Percentiles rank a stretch among this genome's conserved stretches.
These are phyloP conservation scores for Hecatera dysodea DNA, from an alignment of 2,888 invertebrate species.

Conservation along the genomic window DNA sequence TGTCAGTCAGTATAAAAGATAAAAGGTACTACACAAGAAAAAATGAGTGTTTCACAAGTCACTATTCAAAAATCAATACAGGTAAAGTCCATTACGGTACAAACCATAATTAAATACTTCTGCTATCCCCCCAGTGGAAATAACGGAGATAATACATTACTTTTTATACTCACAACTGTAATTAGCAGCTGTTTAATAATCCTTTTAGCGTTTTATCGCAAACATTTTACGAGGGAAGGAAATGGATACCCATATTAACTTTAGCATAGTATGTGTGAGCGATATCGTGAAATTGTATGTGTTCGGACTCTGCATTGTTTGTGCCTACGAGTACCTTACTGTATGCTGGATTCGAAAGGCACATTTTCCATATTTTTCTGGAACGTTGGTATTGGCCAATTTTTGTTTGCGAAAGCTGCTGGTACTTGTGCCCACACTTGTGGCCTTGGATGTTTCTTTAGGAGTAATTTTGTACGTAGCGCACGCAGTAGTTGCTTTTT, in stretches of 20 bases:
- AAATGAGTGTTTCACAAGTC: not conserved
- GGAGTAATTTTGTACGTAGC: not conserved
- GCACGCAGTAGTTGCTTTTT: too few species aligned
- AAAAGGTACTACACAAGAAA: not conserved
- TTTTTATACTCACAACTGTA: constrained; percentile 58
- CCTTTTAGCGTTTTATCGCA: constrained; percentile 66
- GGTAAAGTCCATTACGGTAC: constrained; percentile 49
- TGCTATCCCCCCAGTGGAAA: constrained; percentile 28
- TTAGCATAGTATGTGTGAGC: constrained; percentile 40
- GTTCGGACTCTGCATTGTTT: constrained; percentile 20
- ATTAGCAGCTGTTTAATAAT: constrained; percentile 67
- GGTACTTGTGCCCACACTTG: not conserved
- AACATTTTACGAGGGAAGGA: constrained; percentile 59
- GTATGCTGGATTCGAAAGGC: constrained; percentile 5
- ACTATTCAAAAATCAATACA: constrained; percentile 42
- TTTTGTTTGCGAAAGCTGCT: constrained; percentile 15
- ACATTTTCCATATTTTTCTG: constrained; percentile 13
- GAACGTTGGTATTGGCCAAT: constrained; percentile 27
- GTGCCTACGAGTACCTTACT: not conserved
- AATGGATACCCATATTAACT: constrained; percentile 62
- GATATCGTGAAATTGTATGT: constrained; percentile 39
- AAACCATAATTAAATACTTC: constrained; percentile 52
- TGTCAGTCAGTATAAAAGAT: too few species aligned
- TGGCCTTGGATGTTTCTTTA: not conserved
- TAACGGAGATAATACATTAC: constrained; percentile 53